Base-by-base conservation (phyloP, 2,797 vertebrate genomes). In the Anguilla megastoma region DNA sequence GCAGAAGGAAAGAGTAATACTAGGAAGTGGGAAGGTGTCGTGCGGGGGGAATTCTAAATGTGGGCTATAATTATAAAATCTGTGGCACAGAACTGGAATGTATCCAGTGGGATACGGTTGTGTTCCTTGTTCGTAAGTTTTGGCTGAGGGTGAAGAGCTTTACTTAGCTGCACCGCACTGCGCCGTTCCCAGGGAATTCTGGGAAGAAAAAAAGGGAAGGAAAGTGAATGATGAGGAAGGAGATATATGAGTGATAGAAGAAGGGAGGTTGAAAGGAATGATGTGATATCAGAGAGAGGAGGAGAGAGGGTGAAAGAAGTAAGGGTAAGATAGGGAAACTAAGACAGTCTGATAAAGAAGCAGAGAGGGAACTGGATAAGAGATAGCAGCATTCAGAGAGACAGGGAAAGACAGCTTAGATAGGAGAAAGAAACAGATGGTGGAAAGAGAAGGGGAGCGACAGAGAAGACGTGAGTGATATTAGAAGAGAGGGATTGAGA, bases 61-160 rank as follows among this genome's bases (percentile, higher is more conserved):
- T 89, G 86, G 88, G 90, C 69, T 88, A 84, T 76, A 88, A 87
- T 86, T 90, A 87, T 89, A 66, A 89, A 87, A 90, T 90, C 60
- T 88, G 80, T 90, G 89, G 71, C 89, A 90, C 45, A 82, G 87
- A 91, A 91, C 87, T 90, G 82, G 89, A 91, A 86, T 90, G 85
- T 88, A 90, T 86, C 88, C 90, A 90, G 85, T 83, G 82, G 88
- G 88, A 91, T 48, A 48, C 9, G 45, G 36, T n/a, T 80, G 76
- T 80, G 76, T 48, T 80, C 21, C 0, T 80, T 16, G 27, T 80
- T 80, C 76, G 48, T 80, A 50, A 24, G 30, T 9, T 48, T 45
- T 45, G 45, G 76, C 36, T 50, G 36, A 16, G 76, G 76, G 6
- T 18, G 0, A 9, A 18, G 45, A n/a, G 76, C 41, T 48, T 18